A percentile compares a stretch with the other conserved stretches of the same genome.
These are phyloP conservation scores for Arctopsyche grandis DNA, from an alignment of 1,140 invertebrate species.

Conservation along the genomic window DNA sequence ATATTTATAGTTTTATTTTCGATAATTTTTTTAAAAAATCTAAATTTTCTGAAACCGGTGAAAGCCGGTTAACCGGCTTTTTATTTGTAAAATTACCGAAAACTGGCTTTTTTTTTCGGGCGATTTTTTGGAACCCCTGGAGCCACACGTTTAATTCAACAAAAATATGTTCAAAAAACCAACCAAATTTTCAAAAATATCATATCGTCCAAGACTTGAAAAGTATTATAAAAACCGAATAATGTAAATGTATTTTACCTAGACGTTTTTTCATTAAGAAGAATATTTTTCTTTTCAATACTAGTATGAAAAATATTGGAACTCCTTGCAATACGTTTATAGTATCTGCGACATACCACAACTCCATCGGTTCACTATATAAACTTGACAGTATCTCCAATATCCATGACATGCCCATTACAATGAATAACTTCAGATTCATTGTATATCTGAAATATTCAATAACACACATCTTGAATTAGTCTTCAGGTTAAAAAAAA, in stretches of 20 bases:
- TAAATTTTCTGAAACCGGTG: no score
- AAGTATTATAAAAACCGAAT: background rate
- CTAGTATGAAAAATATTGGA: conserved; percentile 73
- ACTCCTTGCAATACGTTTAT: conserved; percentile 73
- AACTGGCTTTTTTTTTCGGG: no score
- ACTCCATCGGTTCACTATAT: conserved; percentile 62
- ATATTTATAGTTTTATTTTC: no score
- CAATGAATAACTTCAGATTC: conserved; percentile 77
- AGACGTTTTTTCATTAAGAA: conserved; percentile 64
- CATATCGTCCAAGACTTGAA: background rate
- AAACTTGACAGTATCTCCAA: conserved; percentile 72
- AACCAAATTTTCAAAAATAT: background rate
- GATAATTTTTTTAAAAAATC: no score
- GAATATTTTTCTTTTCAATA: conserved; percentile 71
- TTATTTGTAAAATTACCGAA: no score
- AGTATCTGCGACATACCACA: conserved; percentile 69
- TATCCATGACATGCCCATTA: conserved; percentile 80
- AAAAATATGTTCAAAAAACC: background rate
- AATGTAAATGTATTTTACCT: conserved; percentile 58
- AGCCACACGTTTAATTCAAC: no score
- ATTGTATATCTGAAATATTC: conserved; percentile 69
- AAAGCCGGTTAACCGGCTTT: no score
- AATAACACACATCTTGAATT: background rate
- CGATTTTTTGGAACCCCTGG: no score
- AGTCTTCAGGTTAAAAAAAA: no score